Evolutionary conservation across 2,113 vertebrate species (phyloP).

Genomic region (Dasyurus viverrinus): DNA sequence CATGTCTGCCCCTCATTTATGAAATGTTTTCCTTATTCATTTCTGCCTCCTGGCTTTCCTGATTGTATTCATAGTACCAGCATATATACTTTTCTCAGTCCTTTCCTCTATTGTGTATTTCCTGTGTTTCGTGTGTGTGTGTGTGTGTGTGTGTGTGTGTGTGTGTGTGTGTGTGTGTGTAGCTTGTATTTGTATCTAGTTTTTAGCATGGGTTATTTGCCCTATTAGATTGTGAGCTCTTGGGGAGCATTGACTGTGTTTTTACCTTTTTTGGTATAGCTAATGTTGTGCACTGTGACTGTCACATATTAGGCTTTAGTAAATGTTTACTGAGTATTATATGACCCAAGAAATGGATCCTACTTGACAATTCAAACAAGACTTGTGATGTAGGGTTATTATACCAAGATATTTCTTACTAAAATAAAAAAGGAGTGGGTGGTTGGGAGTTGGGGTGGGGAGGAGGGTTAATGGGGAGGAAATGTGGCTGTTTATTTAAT

Average conservation of each 20-base stretch:
- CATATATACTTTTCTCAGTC: background rate
- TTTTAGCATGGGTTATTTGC: background rate
- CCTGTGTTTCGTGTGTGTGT: background rate
- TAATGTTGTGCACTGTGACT: background rate
- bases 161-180: background rate
- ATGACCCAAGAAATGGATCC: background rate
- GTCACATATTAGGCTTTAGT: background rate
- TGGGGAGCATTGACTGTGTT: background rate
- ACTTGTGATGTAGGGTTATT: background rate
- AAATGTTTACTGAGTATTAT: background rate
- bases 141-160: too few relatives aligned
- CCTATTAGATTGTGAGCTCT: background rate
- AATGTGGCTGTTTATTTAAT: background rate
- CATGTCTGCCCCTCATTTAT: background rate
- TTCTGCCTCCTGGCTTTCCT: background rate
- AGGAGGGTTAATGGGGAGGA: background rate
- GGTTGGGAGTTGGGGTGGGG: background rate
- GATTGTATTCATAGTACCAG: background rate
- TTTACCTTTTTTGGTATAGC: background rate
- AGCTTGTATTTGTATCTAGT: background rate
- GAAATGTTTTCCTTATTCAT: background rate
- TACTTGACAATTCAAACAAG: background rate
- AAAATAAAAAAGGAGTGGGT: slow-evolving; percentile 5
- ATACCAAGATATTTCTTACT: background rate
- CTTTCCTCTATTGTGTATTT: background rate